These are phyloP conservation scores for Actinemys pallida DNA, from an alignment of 2,113 vertebrate genomes.

Conservation along the genomic window DNA sequence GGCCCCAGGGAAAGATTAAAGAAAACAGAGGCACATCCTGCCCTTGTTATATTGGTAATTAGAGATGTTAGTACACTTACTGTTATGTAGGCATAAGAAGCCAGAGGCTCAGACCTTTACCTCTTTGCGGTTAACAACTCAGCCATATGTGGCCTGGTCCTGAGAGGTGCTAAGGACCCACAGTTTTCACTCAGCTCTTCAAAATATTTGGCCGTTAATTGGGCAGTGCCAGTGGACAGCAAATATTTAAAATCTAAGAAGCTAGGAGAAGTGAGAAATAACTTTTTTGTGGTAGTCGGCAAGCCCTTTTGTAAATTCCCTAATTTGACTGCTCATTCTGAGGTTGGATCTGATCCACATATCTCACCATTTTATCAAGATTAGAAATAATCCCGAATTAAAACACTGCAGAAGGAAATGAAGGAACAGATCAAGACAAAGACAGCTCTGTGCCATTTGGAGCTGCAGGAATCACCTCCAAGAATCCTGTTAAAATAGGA, in stretches of 20 bases:
- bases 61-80: background rate
- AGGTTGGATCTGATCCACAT: background rate
- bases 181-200: background rate
- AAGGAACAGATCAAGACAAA: background rate
- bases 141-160: background rate
- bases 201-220: background rate
- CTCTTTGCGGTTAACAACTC: background rate
- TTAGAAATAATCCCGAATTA: background rate
- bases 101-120: background rate
- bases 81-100: background rate
- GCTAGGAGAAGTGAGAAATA: background rate
- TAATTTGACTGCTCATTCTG: background rate
- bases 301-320: background rate
- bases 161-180: background rate
- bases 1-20: background rate
- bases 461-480: background rate
- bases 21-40: background rate
- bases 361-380: background rate
- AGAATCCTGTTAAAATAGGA: background rate
- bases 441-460: background rate
- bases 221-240: background rate
- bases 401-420: background rate
- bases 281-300: background rate
- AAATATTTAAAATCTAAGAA: background rate
- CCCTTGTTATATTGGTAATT: background rate